Evolutionary conservation across 2,113 vertebrate species (phyloP).

Genomic region (Oostethus manadensis): DNA sequence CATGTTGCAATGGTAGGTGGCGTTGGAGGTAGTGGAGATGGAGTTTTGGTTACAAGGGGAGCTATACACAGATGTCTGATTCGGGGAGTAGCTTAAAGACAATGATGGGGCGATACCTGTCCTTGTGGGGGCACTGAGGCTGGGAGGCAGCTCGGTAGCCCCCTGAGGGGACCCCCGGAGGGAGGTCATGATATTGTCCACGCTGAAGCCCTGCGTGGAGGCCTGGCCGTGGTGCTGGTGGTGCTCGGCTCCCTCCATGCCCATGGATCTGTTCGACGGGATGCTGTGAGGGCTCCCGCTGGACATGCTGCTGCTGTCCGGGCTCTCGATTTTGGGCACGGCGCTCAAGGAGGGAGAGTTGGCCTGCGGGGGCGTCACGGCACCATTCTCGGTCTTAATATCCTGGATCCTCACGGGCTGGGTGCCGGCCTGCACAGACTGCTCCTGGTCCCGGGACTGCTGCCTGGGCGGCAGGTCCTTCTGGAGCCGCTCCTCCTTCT

Average conservation of each 20-base stretch:
- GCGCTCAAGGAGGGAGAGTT: conserved; percentile 79
- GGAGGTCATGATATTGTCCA: conserved; percentile 95
- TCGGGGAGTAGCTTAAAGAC: conserved; percentile 83
- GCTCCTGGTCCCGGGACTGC: conserved; percentile 69
- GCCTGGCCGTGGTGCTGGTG: conserved; percentile 71
- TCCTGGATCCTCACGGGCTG: conserved; percentile 87
- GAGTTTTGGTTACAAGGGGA: conserved; percentile 82
- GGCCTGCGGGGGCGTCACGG: conserved; percentile 83
- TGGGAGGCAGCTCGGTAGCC: conserved; percentile 73
- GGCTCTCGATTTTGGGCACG: conserved; percentile 90
- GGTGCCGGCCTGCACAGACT: conserved; percentile 65
- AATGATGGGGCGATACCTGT: conserved; percentile 82
- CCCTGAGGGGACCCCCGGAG: conserved; percentile 86
- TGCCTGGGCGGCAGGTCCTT: conserved; percentile 76
- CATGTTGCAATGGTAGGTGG: conserved; percentile 93
- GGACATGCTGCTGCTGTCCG: conserved; percentile 88
- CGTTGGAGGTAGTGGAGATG: conserved; percentile 76
- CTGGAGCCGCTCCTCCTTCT: conserved; percentile 84
- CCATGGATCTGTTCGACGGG: conserved; percentile 77
- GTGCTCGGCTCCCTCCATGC: conserved; percentile 78
- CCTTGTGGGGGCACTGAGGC: conserved; percentile 74
- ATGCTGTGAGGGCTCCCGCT: conserved; percentile 84
- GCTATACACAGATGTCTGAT: conserved; percentile 82
- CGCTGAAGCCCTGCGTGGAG: conserved; percentile 83
- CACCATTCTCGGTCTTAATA: conserved; percentile 93